Percentiles rank a stretch among this genome's conserved stretches.
phyloP scores from a whole-genome alignment of 2,797 vertebrate genomes.

The Bovichtus variegatus region DNA sequence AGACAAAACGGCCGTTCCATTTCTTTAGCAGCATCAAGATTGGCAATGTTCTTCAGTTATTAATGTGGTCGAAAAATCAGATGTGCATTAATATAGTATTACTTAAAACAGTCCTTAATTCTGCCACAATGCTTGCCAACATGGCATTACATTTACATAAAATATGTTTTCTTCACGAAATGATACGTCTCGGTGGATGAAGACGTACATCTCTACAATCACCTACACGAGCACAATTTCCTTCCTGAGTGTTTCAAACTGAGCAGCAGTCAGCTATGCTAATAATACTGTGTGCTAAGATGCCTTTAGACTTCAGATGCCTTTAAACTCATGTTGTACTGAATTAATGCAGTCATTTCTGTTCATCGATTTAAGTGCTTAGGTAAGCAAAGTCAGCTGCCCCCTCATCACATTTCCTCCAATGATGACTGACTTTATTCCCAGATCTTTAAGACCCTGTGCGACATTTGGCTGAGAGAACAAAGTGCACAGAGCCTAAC shows the following conservation, averaged over 20 bases:
- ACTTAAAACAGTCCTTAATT: not conserved
- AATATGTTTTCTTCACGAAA: not conserved
- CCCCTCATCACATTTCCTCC: not conserved
- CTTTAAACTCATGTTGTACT: not conserved
- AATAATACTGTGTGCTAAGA: not conserved
- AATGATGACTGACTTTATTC: not conserved
- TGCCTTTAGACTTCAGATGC: too few relatives aligned
- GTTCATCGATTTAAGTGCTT: not conserved
- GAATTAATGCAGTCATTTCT: not conserved
- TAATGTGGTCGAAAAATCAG: not conserved
- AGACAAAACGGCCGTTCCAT: not conserved
- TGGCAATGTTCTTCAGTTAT: not conserved
- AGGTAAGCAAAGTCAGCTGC: not conserved
- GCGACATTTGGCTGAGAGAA: slow-evolving; percentile 10
- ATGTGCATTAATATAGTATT: not conserved
- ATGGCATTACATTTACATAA: not conserved
- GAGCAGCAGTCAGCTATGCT: not conserved
- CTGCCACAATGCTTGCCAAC: not conserved
- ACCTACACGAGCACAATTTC: not conserved
- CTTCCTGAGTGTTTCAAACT: not conserved
- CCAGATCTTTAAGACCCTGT: not conserved
- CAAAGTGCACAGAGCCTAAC: slow-evolving; percentile 20
- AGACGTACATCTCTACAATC: not conserved
- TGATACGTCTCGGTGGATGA: not conserved
- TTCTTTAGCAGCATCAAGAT: not conserved